Percentiles rank a stretch among this genome's conserved stretches.
These are phyloP conservation scores for Xestia c-nigrum DNA, from an alignment of 2,888 invertebrate species.

Conservation along the genomic window DNA sequence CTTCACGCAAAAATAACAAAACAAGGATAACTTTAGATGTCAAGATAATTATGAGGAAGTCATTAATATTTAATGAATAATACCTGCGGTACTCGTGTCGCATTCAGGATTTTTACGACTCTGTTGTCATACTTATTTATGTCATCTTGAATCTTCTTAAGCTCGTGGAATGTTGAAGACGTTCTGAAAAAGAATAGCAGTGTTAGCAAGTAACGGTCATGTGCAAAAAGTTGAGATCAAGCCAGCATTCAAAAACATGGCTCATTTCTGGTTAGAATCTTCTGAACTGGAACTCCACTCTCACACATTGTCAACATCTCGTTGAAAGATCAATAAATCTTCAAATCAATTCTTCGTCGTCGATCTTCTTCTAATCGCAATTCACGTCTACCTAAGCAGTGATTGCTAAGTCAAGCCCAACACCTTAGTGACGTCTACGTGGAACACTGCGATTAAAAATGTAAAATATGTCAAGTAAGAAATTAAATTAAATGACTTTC, in stretches of 20 bases:
- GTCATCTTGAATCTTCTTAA: constrained; percentile 89
- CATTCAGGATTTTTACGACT: constrained; percentile 82
- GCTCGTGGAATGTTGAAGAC: constrained; percentile 88
- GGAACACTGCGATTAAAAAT: neutral
- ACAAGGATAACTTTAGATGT: constrained; percentile 13
- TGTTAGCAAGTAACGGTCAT: too few species aligned
- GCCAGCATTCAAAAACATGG: neutral
- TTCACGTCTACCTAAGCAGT: neutral
- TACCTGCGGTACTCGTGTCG: constrained; percentile 81
- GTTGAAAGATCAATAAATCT: neutral
- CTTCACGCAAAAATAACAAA: constrained; percentile 7
- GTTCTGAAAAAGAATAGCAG: constrained; percentile 83
- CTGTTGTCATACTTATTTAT: constrained; percentile 84
- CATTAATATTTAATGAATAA: constrained; percentile 16
- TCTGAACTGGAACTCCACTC: neutral
- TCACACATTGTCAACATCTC: neutral
- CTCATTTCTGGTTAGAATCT: neutral
- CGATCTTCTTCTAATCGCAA: too few species aligned
- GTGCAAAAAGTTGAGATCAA: neutral
- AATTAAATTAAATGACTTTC: constrained; percentile 7
- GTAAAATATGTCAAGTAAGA: constrained; percentile 4
- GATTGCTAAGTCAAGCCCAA: neutral
- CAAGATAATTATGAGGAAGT: constrained; percentile 6
- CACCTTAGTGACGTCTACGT: neutral
- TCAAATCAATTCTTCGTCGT: neutral